phyloP scores from a whole-genome alignment of 2,888 invertebrate genomes.

The Hypsopygia costalis region DNA sequence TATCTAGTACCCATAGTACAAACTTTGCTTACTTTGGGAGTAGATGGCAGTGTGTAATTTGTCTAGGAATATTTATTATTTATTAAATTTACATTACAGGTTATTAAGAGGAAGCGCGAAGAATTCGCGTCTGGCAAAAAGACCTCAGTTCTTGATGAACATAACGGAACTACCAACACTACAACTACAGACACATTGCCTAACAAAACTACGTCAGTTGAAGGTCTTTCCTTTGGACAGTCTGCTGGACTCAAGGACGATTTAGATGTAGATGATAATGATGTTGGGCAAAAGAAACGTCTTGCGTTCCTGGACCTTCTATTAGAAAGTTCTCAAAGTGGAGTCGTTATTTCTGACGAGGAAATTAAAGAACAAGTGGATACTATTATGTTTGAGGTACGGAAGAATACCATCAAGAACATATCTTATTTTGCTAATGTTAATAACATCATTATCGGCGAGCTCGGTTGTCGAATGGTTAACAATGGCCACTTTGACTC shows the following conservation, averaged over 20 bases:
- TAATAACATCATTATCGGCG: neutral
- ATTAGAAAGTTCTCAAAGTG: constrained; percentile 88
- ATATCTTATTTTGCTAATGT: too few relatives aligned
- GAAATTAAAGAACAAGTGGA: constrained; percentile 92
- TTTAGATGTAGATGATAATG: constrained; percentile 88
- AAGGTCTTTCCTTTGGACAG: constrained; percentile 86
- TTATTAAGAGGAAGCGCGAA: constrained; percentile 87
- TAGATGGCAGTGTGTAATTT: too few relatives aligned
- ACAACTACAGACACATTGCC: constrained; percentile 32
- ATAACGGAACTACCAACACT: constrained; percentile 20
- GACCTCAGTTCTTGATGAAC: constrained; percentile 43
- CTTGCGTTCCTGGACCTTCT: constrained; percentile 93
- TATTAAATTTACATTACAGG: constrained; percentile 47
- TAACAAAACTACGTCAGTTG: constrained; percentile 68
- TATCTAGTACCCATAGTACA: too few relatives aligned
- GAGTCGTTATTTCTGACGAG: constrained; percentile 85
- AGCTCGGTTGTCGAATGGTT: too few relatives aligned
- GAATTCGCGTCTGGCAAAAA: constrained; percentile 85
- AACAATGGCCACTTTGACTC: too few relatives aligned
- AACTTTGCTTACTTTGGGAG: too few relatives aligned
- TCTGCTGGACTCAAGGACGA: constrained; percentile 88
- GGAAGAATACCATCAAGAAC: constrained; percentile 2
- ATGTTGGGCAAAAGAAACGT: constrained; percentile 90
- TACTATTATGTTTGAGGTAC: constrained; percentile 92
- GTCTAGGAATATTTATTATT: too few relatives aligned